Base-by-base conservation (phyloP, 2,888 invertebrate species). In the Heliothis peltigera region DNA sequence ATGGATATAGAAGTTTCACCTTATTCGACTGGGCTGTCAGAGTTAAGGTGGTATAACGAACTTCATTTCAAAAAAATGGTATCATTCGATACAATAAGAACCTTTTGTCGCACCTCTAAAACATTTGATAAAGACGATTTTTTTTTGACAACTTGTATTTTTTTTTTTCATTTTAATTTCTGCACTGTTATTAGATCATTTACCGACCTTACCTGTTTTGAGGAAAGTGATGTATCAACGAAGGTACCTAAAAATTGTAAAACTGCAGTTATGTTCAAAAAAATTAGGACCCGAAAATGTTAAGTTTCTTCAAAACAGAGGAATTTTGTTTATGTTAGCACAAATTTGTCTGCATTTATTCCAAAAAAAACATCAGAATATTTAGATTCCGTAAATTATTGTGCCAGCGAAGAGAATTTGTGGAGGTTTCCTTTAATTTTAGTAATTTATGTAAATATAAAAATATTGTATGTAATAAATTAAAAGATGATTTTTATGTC, bases 371-470 rank as follows among this genome's bases (percentile, higher is more conserved):
- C 28, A 65, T 43, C 51, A 53, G 32, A 64, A 60, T 39, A n/a
- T 51, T 55, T 58, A 62, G 60, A 61, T 64, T 42, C 69, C 53
- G 60, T 68, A 75, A 76, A 78, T 82, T 76, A 72, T 63, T 64
- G 72, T 82, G 71, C 79, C 83, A 79, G 83, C 70, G 66, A 72
- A 68, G 49, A 73, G 67, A 56, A 59, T 48, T 75, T 74, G 75
- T 79, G 71, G 67, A 77, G 77, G 59, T 68, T 74, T 83, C 77
- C 65, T 79, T 83, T 86, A 87, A 84, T 85, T 84, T 85, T 88
- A 90, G 86, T 87, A 84, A 89, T 84, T 89, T 89, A 87, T 92
- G 93, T 93, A 93, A 92, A 93, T 93, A 92, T 88, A 84, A 85
- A 85, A 87, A 89, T 84, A 87, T 84, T 87, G 85, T 89, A 89